phyloP scores from a whole-genome alignment of 2,888 invertebrate species.

The Acleris emargana region DNA sequence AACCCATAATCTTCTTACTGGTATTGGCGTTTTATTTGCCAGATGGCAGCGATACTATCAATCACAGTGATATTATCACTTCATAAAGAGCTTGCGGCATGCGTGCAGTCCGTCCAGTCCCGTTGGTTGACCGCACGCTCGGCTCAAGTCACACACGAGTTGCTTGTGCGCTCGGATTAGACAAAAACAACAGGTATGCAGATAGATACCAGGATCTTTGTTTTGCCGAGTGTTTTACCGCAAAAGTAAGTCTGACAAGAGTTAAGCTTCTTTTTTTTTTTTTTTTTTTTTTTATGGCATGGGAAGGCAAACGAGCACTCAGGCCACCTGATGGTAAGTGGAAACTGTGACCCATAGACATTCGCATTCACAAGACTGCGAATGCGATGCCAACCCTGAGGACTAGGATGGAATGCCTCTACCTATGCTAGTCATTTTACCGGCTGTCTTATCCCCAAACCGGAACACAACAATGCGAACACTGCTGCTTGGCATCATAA shows the following conservation, averaged over 20 bases:
- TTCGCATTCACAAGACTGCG: no score
- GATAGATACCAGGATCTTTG: constrained; percentile 22
- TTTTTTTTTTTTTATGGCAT: no score
- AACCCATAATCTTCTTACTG: not conserved
- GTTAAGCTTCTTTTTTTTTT: no score
- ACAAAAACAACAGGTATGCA: constrained; percentile 31
- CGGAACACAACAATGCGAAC: no score
- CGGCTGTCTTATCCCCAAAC: no score
- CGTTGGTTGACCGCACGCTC: constrained; percentile 51
- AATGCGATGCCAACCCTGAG: no score
- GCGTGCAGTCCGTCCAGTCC: constrained; percentile 42
- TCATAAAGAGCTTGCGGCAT: constrained; percentile 27
- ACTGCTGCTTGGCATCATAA: constrained; percentile 12
- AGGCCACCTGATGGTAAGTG: no score
- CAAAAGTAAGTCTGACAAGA: constrained; percentile 8
- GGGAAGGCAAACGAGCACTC: no score
- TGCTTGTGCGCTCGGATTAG: constrained; percentile 18
- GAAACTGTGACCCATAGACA: no score
- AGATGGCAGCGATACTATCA: constrained; percentile 10
- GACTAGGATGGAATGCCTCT: no score
- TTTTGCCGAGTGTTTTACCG: constrained; percentile 12
- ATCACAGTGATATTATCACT: constrained; percentile 30
- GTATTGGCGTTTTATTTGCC: not conserved
- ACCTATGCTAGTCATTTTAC: no score
- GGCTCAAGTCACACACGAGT: constrained; percentile 31